Evolutionary conservation across 2,797 vertebrate species (phyloP).

Genomic region (Mormyrops attenuatus): DNA sequence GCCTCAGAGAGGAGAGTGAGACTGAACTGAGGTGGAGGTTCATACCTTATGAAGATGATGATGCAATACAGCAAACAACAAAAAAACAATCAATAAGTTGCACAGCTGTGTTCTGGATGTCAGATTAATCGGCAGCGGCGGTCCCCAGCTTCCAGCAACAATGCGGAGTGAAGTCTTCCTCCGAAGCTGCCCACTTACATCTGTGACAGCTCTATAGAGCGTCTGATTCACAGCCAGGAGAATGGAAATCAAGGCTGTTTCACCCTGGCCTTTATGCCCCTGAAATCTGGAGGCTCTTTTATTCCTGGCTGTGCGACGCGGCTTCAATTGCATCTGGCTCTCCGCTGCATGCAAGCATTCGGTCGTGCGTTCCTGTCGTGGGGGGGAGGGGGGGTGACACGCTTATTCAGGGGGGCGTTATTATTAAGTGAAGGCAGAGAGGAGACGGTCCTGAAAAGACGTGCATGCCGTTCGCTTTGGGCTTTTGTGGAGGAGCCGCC

Average conservation of each 20-base stretch:
- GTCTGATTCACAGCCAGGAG: constrained; percentile 52
- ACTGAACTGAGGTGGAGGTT: neutral
- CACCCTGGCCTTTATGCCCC: constrained; percentile 58
- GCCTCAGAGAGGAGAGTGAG: constrained; percentile 36
- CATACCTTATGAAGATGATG: constrained; percentile 40
- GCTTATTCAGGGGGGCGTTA: constrained; percentile 50
- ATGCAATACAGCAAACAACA: constrained; percentile 10
- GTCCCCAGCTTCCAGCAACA: constrained; percentile 59
- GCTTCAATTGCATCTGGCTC: constrained; percentile 62
- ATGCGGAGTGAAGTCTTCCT: constrained; percentile 51
- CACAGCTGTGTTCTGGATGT: constrained; percentile 49
- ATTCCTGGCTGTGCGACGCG: constrained; percentile 51
- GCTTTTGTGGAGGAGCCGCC: constrained; percentile 53
- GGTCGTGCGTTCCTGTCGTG: constrained; percentile 50
- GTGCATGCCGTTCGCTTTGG: neutral
- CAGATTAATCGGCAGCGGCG: constrained; percentile 55
- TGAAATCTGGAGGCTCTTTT: constrained; percentile 52
- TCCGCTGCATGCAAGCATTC: constrained; percentile 55
- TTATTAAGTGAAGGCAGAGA: constrained; percentile 53
- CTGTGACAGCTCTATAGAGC: constrained; percentile 48
- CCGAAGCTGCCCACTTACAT: constrained; percentile 58
- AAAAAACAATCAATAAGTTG: constrained; percentile 43
- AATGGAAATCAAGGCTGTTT: constrained; percentile 65
- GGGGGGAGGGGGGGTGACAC: constrained; percentile 10
- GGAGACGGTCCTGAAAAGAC: constrained; percentile 48